Conservation (phyloP, 2,113 vertebrate species). For the Phaetusa simplex region DNA sequence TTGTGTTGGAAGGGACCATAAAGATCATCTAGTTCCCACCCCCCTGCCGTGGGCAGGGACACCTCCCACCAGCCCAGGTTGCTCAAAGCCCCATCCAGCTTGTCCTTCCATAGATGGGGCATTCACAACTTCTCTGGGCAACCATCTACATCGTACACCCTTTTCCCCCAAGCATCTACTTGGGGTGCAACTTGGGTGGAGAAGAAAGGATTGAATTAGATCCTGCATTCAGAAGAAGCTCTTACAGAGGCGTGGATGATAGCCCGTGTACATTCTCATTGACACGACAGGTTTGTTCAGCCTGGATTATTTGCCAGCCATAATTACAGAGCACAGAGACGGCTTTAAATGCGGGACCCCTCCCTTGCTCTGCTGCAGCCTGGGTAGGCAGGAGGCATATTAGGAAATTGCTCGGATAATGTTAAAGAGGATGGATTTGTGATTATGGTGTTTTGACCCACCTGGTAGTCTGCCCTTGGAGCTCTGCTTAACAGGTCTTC, state of each 20-base stretch:
- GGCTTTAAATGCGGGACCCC: background rate
- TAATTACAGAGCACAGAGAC: background rate
- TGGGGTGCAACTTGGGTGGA: background rate
- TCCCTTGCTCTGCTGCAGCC: fast-evolving
- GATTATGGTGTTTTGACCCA: constrained; percentile 41
- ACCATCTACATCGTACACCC: too few relatives aligned
- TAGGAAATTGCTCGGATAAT: background rate
- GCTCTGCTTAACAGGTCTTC: constrained; percentile 53
- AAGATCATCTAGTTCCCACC: background rate
- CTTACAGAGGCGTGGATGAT: background rate
- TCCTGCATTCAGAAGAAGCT: background rate
- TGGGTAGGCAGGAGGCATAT: background rate
- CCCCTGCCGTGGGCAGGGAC: background rate
- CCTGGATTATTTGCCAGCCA: background rate
- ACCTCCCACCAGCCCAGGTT: background rate
- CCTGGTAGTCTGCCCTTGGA: constrained; percentile 58
- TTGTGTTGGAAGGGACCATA: background rate
- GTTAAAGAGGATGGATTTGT: constrained; percentile 56
- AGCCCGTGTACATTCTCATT: fast-evolving
- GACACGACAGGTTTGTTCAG: background rate
- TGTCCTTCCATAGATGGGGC: background rate
- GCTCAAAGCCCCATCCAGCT: background rate
- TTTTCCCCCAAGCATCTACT: fast-evolving
- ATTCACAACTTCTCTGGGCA: background rate
- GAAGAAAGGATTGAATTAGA: background rate